Base-by-base conservation (phyloP, 2,797 vertebrate genomes). In the Acipenser transmontanus region DNA sequence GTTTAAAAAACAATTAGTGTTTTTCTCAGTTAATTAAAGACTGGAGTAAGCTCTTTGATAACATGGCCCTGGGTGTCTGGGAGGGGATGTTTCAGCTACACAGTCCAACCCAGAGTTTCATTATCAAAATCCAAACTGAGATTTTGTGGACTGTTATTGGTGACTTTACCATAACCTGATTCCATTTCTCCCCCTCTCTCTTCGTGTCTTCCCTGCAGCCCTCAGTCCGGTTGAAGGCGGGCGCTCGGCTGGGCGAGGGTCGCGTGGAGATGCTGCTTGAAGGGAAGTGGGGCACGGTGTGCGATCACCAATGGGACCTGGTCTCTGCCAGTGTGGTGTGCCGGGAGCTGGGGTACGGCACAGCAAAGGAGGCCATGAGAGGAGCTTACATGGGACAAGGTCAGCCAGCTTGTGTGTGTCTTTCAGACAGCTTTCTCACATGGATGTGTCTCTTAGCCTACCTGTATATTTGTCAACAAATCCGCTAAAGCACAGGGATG, bases 341-440 rank as follows among this genome's bases (percentile, higher is more conserved):
- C 77, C 92, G 96, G 69, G 95, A 98, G 71, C 87, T 99, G 70
- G 97, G 96, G 67, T 98, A 93, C 0, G 97, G 97, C 47, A 88
- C 92, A 0, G 96, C 97, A 0, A 87, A 86, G 70, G 93, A 99
- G 66, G 96, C 93, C 57, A 81, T 94, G 48, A 74, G 84, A 2
- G 93, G 92, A 78, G 95, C 95, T 49, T 91, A 83, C 66, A 87
- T 98, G 92, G 97, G 96, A 56, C 96, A 98, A 94, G 96, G 96
- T 97, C 67, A 92, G 81, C 50, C 34, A 4, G 61, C 0, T 0
- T 13, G 3, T 54, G 49, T 3, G 2, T 49, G 5, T 52, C 13
- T 13, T 17, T 34, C 5, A 8, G 60, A 7, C 61, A 50, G 11
- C 48, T 11, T n/a, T 52, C 50, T 12, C 12, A 52, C 2, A 1